A percentile compares a stretch with the other conserved stretches of the same genome.
phyloP scores from a whole-genome alignment of 2,797 vertebrate species.

The Pseudochromis fuscus region DNA sequence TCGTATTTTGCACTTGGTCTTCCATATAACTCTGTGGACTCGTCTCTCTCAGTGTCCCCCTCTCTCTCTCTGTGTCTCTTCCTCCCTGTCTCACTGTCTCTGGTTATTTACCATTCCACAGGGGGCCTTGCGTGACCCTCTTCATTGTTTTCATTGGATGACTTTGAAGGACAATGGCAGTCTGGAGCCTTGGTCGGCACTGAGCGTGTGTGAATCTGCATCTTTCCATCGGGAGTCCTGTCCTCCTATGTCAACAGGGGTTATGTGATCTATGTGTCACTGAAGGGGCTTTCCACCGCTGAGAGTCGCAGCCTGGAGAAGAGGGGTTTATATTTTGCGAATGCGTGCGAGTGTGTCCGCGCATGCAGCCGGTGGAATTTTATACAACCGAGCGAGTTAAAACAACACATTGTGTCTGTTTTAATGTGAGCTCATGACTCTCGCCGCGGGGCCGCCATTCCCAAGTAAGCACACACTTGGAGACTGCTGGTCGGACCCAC shows the following conservation, averaged over 20 bases:
- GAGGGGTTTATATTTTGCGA: slow-evolving; percentile 46
- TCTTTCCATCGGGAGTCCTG: slow-evolving; percentile 76
- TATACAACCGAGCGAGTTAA: slow-evolving; percentile 64
- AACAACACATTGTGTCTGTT: slow-evolving; percentile 69
- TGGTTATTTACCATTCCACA: slow-evolving; percentile 74
- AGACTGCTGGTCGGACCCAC: slow-evolving; percentile 29
- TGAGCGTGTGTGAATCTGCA: slow-evolving; percentile 77
- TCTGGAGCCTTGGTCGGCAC: slow-evolving; percentile 72
- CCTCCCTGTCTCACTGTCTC: slow-evolving; percentile 51
- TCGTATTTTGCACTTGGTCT: slow-evolving; percentile 68
- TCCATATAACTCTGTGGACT: slow-evolving; percentile 60
- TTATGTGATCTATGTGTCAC: slow-evolving; percentile 81
- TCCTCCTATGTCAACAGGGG: slow-evolving; percentile 77
- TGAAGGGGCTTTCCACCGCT: slow-evolving; percentile 79
- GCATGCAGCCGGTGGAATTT: slow-evolving; percentile 48
- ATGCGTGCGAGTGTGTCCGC: not conserved
- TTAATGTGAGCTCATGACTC: slow-evolving; percentile 72
- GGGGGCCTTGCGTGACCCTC: slow-evolving; percentile 74
- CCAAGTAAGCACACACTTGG: slow-evolving; percentile 42
- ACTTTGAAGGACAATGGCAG: slow-evolving; percentile 79
- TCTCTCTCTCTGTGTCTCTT: slow-evolving; percentile 13
- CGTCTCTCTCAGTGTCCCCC: slow-evolving; percentile 48
- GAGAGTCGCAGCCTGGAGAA: slow-evolving; percentile 57
- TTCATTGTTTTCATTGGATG: slow-evolving; percentile 80
- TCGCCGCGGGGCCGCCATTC: slow-evolving; percentile 58